Evolutionary conservation across 2,888 invertebrate species (phyloP).

Genomic region (Trachelus tabidus): DNA sequence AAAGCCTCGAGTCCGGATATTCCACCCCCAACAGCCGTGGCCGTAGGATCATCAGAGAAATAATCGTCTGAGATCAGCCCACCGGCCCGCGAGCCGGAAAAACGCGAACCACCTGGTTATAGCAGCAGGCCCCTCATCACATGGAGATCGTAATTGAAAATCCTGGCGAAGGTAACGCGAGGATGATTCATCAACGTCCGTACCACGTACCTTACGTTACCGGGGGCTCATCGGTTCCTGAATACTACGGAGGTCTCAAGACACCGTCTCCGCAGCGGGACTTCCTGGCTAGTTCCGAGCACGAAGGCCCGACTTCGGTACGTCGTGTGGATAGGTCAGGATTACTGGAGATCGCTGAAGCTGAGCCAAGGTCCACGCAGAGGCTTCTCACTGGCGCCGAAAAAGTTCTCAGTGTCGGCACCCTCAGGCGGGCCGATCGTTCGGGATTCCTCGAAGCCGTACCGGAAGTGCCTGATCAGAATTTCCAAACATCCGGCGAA

Average conservation of each 20-base stretch:
- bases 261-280: not conserved
- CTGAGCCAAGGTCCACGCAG: slow-evolving; percentile 28
- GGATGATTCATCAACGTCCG: slow-evolving; percentile 12
- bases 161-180: slow-evolving; percentile 37
- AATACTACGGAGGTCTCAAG: slow-evolving; percentile 11
- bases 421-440: slow-evolving; percentile 49
- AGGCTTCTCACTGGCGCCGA: slow-evolving; percentile 28
- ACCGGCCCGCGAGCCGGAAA: slow-evolving; percentile 64
- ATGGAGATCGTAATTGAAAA: slow-evolving; percentile 64
- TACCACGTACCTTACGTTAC: not conserved
- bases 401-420: slow-evolving; percentile 24
- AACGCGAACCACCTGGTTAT: slow-evolving; percentile 64
- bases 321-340: slow-evolving; percentile 59
- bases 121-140: slow-evolving; percentile 60
- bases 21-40: slow-evolving; percentile 94
- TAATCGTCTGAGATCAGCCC: slow-evolving; percentile 81
- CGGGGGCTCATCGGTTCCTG: slow-evolving; percentile 3
- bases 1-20: slow-evolving; percentile 92
- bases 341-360: slow-evolving; percentile 51
- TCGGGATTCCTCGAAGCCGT: slow-evolving; percentile 56
- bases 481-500: not conserved
- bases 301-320: slow-evolving; percentile 36
- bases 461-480: slow-evolving; percentile 55
- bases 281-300: not conserved
- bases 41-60: slow-evolving; percentile 92